Evolutionary conservation across 2,113 vertebrate species (phyloP).

Genomic region (Paradoxurus hermaphroditus): DNA sequence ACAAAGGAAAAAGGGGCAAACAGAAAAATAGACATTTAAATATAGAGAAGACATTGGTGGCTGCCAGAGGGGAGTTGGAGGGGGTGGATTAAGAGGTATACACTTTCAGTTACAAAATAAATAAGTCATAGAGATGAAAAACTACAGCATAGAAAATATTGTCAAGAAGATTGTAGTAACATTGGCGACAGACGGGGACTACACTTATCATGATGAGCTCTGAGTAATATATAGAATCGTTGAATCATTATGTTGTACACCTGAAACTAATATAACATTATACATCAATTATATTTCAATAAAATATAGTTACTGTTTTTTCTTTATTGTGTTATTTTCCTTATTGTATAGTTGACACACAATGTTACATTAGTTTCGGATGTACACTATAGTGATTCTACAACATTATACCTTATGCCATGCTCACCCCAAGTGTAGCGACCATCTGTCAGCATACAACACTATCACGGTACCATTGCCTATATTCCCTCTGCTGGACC

Average conservation of each 20-base stretch:
- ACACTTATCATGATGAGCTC: neutral
- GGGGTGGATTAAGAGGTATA: neutral
- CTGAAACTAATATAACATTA: neutral
- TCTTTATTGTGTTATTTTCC: neutral
- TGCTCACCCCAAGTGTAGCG: neutral
- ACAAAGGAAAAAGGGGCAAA: neutral
- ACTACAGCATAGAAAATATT: neutral
- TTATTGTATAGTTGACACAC: neutral
- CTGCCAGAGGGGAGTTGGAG: neutral
- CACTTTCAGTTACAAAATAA: neutral
- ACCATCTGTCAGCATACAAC: neutral
- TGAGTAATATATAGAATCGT: neutral
- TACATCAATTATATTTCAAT: neutral
- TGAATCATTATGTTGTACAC: neutral
- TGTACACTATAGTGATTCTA: neutral
- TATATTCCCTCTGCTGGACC: neutral
- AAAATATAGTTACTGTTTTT: neutral
- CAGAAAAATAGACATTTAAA: neutral
- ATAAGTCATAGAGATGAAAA: neutral
- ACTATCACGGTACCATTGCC: neutral
- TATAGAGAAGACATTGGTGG: neutral
- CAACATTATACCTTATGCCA: neutral
- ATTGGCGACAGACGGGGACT: neutral
- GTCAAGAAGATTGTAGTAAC: neutral
- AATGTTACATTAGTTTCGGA: neutral